Percentiles rank a stretch among this genome's conserved stretches.
phyloP scores from a whole-genome alignment of 2,888 invertebrate genomes.

The Lochmaea capreae region DNA sequence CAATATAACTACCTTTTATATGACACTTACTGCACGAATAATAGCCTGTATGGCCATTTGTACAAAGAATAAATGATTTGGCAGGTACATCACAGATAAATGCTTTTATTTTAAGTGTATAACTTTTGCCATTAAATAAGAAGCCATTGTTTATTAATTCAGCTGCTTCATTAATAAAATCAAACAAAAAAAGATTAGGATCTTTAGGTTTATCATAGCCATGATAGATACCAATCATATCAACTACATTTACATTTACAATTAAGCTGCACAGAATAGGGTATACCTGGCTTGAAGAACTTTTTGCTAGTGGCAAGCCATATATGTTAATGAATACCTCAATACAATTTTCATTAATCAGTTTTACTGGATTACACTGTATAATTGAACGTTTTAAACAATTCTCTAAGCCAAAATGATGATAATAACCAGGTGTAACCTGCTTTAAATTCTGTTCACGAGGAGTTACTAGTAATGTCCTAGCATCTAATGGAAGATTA shows the following conservation, averaged over 20 bases:
- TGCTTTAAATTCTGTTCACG: not conserved
- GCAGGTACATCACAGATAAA: constrained; percentile 25
- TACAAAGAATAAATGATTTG: constrained; percentile 14
- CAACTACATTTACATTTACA: constrained; percentile 19
- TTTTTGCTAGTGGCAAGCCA: constrained; percentile 32
- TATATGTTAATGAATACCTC: constrained; percentile 30
- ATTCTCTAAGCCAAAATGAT: constrained; percentile 23
- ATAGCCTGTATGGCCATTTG: constrained; percentile 18
- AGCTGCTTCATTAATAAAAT: constrained; percentile 18
- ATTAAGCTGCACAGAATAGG: constrained; percentile 31
- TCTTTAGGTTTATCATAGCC: constrained; percentile 28
- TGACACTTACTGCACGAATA: constrained; percentile 19
- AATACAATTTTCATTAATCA: constrained; percentile 5
- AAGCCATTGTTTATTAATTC: constrained; percentile 19
- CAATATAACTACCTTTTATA: constrained; percentile 6
- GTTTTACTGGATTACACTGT: not conserved
- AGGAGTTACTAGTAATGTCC: constrained; percentile 22
- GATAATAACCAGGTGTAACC: constrained; percentile 25
- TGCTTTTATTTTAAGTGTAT: constrained; percentile 22
- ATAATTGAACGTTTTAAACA: constrained; percentile 12
- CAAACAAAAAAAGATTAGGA: constrained; percentile 18
- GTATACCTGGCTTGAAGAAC: constrained; percentile 30
- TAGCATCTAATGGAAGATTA: constrained; percentile 17
- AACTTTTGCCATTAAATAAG: not conserved
- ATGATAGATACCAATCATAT: constrained; percentile 28